Evolutionary conservation across 2,797 vertebrate genomes (phyloP), one percentile per base, ranked within the genome.

Genomic region (Babyrousa celebensis): DNA sequence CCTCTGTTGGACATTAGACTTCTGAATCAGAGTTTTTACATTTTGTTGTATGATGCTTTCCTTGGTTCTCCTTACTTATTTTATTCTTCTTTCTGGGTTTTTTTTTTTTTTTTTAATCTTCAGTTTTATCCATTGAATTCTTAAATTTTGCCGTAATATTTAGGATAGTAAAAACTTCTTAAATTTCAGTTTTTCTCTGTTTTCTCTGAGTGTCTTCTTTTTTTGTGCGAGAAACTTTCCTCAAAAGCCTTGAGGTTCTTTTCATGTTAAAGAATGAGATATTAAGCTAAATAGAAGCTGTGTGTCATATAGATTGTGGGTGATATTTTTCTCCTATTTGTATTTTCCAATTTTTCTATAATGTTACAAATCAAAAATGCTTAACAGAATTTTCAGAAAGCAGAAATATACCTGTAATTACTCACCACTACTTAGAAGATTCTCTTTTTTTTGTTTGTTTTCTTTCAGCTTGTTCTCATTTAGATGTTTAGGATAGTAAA

Each of bases 341-440:
- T 82, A 70, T 95, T 92, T 94, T 91, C 40, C 80, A 52, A 20
- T 72, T 92, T 92, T 95, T 85, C 17, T 83, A 29, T 25, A 80
- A 27, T 70, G 36, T 52, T 95, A 15, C 29, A 72, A 90, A 84
- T 72, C 65, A 92, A 94, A 94, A 85, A 56, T 29, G 10, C 83
- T 89, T 72, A 75, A 91, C 75, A 95, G 54, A 91, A 84, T 95
- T 87, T 12, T 95, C 56, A 84, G 89, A 91, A 91, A 95, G 96
- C 1, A 82, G 58, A 91, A 92, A 54, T 90, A 32, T 89, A 75
- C 71, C 60, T 92, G 20, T 74, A 62, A 67, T 83, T 95, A 48
- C 65, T 86, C 67, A 71, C 27, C 85, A 58, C 54, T 32, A 48
- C 58, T 68, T 77, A 85, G 60, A 92, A 52, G 7, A 58, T 52